These are phyloP conservation scores for Chloropsis hardwickii DNA, from an alignment of 2,113 vertebrate genomes.

Conservation along the genomic window DNA sequence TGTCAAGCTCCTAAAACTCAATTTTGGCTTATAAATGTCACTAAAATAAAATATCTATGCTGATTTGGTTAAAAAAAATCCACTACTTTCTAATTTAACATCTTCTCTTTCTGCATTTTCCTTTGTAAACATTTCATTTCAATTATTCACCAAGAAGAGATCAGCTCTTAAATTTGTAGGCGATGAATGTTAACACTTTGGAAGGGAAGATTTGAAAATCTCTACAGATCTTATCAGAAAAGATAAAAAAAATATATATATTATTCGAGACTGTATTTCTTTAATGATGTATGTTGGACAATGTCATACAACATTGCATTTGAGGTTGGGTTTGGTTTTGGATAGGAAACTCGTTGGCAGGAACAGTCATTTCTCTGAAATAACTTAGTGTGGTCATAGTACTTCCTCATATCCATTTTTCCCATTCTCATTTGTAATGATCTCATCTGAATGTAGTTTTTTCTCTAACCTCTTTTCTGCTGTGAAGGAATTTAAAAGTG, in stretches of 20 bases:
- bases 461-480: not conserved
- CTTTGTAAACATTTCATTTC: not conserved
- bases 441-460: not conserved
- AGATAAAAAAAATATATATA: not conserved
- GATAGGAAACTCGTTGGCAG: not conserved
- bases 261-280: not conserved
- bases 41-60: not conserved
- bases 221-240: not conserved
- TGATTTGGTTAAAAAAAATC: not conserved
- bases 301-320: not conserved
- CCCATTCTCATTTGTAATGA: not conserved
- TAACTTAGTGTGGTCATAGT: not conserved
- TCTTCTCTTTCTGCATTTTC: not conserved
- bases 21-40: not conserved
- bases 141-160: not conserved
- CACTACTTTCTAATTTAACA: not conserved
- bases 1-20: not conserved
- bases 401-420: not conserved
- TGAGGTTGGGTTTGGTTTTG: not conserved
- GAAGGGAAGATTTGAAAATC: not conserved
- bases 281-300: not conserved
- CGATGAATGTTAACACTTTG: not conserved
- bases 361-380: not conserved
- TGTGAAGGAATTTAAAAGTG: not conserved
- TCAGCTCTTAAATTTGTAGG: not conserved